Percentiles rank a stretch among this genome's conserved stretches.
These are phyloP conservation scores for Oligia latruncula DNA, from an alignment of 2,888 invertebrate genomes.

Conservation along the genomic window DNA sequence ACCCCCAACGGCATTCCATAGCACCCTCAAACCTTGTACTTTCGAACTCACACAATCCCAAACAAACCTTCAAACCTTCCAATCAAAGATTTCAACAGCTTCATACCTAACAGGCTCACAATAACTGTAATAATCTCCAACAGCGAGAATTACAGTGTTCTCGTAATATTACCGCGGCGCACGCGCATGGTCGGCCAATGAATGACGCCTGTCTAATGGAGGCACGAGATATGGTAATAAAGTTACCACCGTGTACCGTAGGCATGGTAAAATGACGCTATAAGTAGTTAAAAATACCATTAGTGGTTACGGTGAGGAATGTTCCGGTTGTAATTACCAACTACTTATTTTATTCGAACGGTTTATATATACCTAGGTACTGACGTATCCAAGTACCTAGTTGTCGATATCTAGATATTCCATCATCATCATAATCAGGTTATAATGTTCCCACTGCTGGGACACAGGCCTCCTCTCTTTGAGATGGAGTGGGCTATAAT, in stretches of 20 bases:
- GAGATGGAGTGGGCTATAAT: too few species aligned
- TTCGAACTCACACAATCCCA: not conserved
- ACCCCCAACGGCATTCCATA: not conserved
- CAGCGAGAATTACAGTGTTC: conserved; percentile 47
- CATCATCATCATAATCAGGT: too few species aligned
- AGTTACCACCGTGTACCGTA: conserved; percentile 55
- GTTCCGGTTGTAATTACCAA: conserved; percentile 6
- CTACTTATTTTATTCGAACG: not conserved
- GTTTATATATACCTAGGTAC: not conserved
- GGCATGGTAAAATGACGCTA: conserved; percentile 45
- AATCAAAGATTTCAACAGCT: conserved; percentile 39
- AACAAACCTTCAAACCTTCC: not conserved
- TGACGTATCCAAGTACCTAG: not conserved
- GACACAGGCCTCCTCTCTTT: too few species aligned
- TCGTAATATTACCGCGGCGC: conserved; percentile 50
- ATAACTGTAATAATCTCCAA: conserved; percentile 51
- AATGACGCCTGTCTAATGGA: conserved; percentile 66
- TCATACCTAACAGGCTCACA: conserved; percentile 16
- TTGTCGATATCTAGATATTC: not conserved
- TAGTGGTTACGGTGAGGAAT: conserved; percentile 35
- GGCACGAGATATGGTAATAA: conserved; percentile 70
- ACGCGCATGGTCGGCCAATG: conserved; percentile 47
- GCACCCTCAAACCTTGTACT: not conserved
- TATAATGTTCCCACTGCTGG: too few species aligned
- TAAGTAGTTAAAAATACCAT: conserved; percentile 10